Conservation (phyloP, 2,888 invertebrate species). For the Ophion ventricosus region DNA sequence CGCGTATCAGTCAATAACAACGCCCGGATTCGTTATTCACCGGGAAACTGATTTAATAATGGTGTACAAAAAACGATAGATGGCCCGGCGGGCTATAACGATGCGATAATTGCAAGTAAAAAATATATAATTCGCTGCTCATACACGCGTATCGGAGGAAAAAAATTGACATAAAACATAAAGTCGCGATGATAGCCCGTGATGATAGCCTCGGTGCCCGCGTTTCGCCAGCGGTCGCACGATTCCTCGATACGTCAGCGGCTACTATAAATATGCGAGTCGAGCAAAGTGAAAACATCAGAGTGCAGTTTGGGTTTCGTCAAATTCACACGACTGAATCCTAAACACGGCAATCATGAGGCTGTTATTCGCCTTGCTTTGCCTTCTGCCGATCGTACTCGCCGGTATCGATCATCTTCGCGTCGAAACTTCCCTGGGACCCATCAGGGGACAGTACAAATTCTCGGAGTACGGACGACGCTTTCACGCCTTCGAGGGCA, state of each 20-base stretch:
- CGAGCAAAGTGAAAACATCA: slow-evolving; percentile 5
- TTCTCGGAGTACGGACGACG: slow-evolving; percentile 73
- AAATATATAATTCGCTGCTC: not conserved
- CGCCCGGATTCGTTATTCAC: not conserved
- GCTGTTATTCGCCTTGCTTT: slow-evolving; percentile 58
- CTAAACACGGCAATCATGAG: slow-evolving; percentile 42
- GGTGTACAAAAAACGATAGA: not conserved
- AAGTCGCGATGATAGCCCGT: slow-evolving; percentile 35
- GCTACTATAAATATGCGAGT: slow-evolving; percentile 53
- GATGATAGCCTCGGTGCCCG: slow-evolving; percentile 28
- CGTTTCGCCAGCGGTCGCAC: not conserved
- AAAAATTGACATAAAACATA: not conserved
- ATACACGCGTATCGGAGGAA: slow-evolving; percentile 16
- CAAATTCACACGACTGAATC: not conserved
- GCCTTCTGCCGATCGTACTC: slow-evolving; percentile 62
- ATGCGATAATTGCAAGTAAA: slow-evolving; percentile 1
- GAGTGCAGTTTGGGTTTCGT: slow-evolving; percentile 24
- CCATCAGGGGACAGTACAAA: slow-evolving; percentile 74
- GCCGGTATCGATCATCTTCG: slow-evolving; percentile 67
- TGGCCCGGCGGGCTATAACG: not conserved
- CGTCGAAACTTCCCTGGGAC: slow-evolving; percentile 74
- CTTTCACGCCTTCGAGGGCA: slow-evolving; percentile 77
- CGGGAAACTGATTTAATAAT: not conserved
- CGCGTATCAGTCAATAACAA: not conserved
- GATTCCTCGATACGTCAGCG: slow-evolving; percentile 4